These are phyloP conservation scores for Tetheella fluctuosa DNA, from an alignment of 2,888 invertebrate genomes.

Conservation along the genomic window DNA sequence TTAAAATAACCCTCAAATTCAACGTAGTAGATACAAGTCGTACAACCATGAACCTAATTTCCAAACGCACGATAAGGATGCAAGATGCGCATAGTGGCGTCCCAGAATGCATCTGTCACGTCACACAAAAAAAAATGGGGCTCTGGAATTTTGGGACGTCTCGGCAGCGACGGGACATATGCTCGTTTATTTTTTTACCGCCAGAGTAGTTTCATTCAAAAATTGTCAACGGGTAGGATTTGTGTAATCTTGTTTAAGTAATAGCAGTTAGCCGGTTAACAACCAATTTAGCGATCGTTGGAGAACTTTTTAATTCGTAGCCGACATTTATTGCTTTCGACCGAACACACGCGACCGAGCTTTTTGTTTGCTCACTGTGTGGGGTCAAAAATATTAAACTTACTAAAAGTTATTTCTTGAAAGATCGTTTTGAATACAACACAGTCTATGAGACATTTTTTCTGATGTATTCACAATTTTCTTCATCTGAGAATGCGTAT, in stretches of 20 bases:
- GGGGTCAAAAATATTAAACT: slow-evolving; percentile 32
- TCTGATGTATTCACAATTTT: slow-evolving; percentile 15
- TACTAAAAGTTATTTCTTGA: slow-evolving; percentile 24
- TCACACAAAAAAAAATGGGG: slow-evolving; percentile 75
- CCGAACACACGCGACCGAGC: slow-evolving; percentile 30
- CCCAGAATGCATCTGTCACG: slow-evolving; percentile 83
- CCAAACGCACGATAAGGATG: slow-evolving; percentile 75
- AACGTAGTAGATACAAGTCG: slow-evolving; percentile 60
- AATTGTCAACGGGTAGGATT: slow-evolving; percentile 79
- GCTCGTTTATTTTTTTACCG: slow-evolving; percentile 78
- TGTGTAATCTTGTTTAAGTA: slow-evolving; percentile 82
- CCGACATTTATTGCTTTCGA: slow-evolving; percentile 53
- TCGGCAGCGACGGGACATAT: slow-evolving; percentile 70
- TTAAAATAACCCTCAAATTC: slow-evolving; percentile 79
- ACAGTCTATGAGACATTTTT: slow-evolving; percentile 12
- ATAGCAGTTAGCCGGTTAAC: slow-evolving; percentile 65
- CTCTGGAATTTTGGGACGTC: slow-evolving; percentile 81
- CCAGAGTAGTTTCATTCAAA: slow-evolving; percentile 79
- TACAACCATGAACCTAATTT: slow-evolving; percentile 69
- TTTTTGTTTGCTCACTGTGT: slow-evolving; percentile 33
- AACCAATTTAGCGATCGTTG: slow-evolving; percentile 67
- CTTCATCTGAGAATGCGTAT: slow-evolving; percentile 46
- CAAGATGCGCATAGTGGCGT: slow-evolving; percentile 81
- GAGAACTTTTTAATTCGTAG: slow-evolving; percentile 44
- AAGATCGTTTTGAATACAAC: neutral